phyloP scores from a whole-genome alignment of 2,797 vertebrate genomes.

The Eptatretus atami region DNA sequence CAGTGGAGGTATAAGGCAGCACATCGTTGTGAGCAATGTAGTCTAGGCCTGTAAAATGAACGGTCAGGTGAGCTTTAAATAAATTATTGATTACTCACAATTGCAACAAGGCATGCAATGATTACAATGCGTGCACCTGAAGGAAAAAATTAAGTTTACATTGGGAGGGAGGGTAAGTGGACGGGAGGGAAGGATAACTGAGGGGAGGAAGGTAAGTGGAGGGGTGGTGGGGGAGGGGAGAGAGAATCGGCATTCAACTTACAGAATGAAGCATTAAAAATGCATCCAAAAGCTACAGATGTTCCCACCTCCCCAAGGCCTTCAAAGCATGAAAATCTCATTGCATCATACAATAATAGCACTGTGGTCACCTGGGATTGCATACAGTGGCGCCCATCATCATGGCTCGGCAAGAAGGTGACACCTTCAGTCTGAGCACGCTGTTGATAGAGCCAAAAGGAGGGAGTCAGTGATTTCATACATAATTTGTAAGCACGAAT shows the following conservation, averaged over 20 bases:
- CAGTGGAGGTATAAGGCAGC: conserved; percentile 69
- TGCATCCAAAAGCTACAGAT: no score
- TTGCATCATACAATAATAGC: no score
- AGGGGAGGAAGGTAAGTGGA: not conserved
- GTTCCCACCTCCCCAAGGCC: no score
- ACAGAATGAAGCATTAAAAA: no score
- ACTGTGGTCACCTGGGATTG: conserved; percentile 43
- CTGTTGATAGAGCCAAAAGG: conserved; percentile 33
- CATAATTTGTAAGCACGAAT: no score
- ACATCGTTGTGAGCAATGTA: conserved; percentile 96
- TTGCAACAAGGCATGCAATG: conserved; percentile 4
- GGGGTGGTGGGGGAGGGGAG: not conserved
- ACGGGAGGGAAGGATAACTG: no score
- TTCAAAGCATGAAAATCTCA: no score
- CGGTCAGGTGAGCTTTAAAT: no score
- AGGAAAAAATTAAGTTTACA: not conserved
- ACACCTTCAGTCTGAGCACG: conserved; percentile 92
- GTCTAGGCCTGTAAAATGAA: conserved; percentile 33
- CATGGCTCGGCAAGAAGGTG: conserved; percentile 83
- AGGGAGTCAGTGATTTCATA: conserved; percentile 5
- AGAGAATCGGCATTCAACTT: not conserved
- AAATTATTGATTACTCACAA: no score
- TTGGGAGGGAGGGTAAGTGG: no score
- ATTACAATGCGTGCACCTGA: not conserved
- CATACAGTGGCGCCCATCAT: conserved; percentile 84